phyloP scores from a whole-genome alignment of 2,888 invertebrate species.

The Drosophila acutilabella region DNA sequence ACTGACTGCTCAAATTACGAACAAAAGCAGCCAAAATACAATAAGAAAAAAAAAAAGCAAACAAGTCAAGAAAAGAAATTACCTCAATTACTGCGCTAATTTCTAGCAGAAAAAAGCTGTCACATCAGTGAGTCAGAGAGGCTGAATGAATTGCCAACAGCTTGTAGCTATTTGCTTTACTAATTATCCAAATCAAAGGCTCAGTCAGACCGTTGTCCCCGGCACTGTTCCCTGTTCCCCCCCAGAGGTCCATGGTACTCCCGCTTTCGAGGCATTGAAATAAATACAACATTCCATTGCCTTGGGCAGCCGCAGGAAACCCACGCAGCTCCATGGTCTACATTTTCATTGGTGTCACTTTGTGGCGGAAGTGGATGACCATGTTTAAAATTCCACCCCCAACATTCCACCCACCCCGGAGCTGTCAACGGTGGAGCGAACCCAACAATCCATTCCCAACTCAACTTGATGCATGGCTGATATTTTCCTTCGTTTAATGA shows the following conservation, averaged over 20 bases:
- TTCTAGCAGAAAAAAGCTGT: slow-evolving; percentile 52
- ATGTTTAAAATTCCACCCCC: slow-evolving; percentile 65
- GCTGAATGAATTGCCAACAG: slow-evolving; percentile 70
- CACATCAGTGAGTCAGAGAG: slow-evolving; percentile 33
- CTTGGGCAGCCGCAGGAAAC: slow-evolving; percentile 53
- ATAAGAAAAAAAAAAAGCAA: slow-evolving; percentile 13
- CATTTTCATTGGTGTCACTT: slow-evolving; percentile 81
- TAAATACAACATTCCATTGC: slow-evolving; percentile 79
- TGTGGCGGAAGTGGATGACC: slow-evolving; percentile 84
- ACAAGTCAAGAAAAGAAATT: slow-evolving; percentile 61
- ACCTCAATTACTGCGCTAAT: slow-evolving; percentile 78
- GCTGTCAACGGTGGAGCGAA: slow-evolving; percentile 55
- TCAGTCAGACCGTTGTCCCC: background rate
- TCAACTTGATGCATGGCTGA: slow-evolving; percentile 66
- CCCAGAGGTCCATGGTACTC: slow-evolving; percentile 1
- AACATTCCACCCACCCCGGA: slow-evolving; percentile 12
- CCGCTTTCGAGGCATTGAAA: slow-evolving; percentile 53
- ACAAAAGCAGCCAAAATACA: slow-evolving; percentile 30
- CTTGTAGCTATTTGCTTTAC: slow-evolving; percentile 83
- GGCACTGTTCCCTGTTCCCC: slow-evolving; percentile 34
- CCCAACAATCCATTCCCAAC: slow-evolving; percentile 34
- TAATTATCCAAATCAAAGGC: slow-evolving; percentile 82
- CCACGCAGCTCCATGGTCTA: slow-evolving; percentile 43
- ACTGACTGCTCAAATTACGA: slow-evolving; percentile 56
- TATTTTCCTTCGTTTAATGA: slow-evolving; percentile 75